Evolutionary conservation across 2,888 invertebrate species (phyloP).

Genomic region (Polydrusus pterygomalis): DNA sequence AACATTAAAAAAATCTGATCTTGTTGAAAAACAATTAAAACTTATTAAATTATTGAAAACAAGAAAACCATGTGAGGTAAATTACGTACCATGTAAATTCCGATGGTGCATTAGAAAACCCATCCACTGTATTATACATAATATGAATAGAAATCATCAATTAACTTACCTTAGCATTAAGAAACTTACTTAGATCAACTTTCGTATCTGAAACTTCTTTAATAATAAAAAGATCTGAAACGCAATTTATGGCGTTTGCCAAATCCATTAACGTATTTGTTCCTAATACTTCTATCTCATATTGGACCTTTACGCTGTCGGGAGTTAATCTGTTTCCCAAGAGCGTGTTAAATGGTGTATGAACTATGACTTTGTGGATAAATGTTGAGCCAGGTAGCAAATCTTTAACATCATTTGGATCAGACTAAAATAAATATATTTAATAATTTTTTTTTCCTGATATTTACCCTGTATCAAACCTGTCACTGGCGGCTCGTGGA

Average conservation of each 20-base stretch:
- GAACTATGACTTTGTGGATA: constrained; percentile 60
- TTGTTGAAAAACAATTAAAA: no score
- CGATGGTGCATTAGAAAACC: no score
- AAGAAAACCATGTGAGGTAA: no score
- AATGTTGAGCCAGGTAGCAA: constrained; percentile 60
- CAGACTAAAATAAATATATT: no score
- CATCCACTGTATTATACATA: no score
- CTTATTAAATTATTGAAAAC: no score
- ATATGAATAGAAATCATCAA: no score
- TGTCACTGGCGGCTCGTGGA: no score
- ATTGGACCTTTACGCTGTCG: constrained; percentile 71
- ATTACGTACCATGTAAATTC: no score
- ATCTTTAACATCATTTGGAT: constrained; percentile 40
- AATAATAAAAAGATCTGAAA: constrained; percentile 79
- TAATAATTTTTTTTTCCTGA: no score
- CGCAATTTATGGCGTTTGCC: constrained; percentile 84
- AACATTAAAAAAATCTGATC: no score
- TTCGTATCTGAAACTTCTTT: constrained; percentile 75
- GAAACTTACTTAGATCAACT: constrained; percentile 56
- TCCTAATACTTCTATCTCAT: constrained; percentile 80
- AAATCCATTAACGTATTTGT: constrained; percentile 81
- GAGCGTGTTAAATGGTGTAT: constrained; percentile 60
- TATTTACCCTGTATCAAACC: no score
- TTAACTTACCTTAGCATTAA: constrained; percentile 59
- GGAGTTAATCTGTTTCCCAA: constrained; percentile 55